Conservation (phyloP, 2,113 vertebrate genomes). For the Henicopernis longicauda region DNA sequence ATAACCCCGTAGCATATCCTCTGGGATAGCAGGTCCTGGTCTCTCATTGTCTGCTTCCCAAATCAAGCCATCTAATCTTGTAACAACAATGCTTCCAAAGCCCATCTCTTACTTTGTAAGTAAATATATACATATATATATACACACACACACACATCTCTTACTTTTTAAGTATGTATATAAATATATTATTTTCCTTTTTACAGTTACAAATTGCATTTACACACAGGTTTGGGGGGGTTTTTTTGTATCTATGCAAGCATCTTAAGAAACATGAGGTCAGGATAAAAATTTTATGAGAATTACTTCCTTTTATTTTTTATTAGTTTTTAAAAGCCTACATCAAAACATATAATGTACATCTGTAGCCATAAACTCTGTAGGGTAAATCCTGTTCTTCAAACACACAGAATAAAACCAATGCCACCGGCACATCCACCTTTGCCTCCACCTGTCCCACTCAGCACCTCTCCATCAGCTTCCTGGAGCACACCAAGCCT, state of each 20-base stretch:
- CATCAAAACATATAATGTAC: constrained; percentile 34
- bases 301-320: not conserved
- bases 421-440: not conserved
- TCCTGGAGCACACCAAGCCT: not conserved
- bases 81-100: not conserved
- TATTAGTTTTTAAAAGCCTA: constrained; percentile 33
- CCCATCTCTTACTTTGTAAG: not conserved
- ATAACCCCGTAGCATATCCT: not conserved
- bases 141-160: too few species aligned
- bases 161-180: not conserved
- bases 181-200: not conserved
- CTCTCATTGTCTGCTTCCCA: not conserved
- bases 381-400: not conserved
- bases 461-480: not conserved
- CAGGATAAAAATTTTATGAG: constrained; percentile 34
- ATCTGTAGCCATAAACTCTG: not conserved
- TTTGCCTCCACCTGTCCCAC: not conserved
- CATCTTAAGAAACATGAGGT: not conserved
- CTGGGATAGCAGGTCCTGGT: not conserved
- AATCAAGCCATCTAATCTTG: not conserved
- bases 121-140: not conserved
- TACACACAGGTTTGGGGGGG: not conserved
- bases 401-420: not conserved
- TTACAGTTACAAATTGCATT: not conserved
- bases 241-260: not conserved